Conservation (phyloP, 2,113 vertebrate species). For the Pygoscelis antarcticus region DNA sequence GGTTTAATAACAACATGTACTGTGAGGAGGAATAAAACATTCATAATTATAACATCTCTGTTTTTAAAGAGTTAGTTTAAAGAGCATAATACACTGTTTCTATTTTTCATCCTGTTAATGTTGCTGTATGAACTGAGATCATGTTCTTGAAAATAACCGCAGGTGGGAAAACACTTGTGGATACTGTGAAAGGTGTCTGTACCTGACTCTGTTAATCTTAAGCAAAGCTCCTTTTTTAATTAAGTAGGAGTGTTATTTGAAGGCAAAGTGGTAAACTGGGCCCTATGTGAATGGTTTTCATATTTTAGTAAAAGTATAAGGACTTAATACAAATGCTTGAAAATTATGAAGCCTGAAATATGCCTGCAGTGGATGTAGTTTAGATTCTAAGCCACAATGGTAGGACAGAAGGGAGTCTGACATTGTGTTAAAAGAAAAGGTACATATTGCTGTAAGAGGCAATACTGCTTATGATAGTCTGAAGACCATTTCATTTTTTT, state of each 20-base stretch:
- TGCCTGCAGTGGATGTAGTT: neutral
- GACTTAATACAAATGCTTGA: neutral
- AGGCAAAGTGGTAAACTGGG: neutral
- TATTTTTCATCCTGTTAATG: neutral
- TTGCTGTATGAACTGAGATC: neutral
- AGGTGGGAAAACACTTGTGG: neutral
- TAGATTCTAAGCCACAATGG: neutral
- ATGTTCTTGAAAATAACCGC: neutral
- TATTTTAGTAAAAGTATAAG: neutral
- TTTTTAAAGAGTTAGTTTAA: neutral
- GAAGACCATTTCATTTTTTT: neutral
- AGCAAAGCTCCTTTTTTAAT: neutral
- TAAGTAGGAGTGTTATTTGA: neutral
- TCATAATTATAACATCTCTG: neutral
- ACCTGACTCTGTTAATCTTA: neutral
- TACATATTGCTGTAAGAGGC: neutral
- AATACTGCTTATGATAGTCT: neutral
- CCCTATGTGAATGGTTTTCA: neutral
- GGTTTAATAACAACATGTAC: neutral
- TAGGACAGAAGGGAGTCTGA: neutral
- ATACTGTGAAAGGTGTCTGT: neutral
- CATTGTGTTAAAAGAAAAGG: neutral
- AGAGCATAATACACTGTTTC: neutral
- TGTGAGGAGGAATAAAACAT: neutral
- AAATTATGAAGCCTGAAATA: neutral